Evolutionary conservation across 2,888 invertebrate genomes (phyloP).

Genomic region (Venustoraphidia nigricollis): DNA sequence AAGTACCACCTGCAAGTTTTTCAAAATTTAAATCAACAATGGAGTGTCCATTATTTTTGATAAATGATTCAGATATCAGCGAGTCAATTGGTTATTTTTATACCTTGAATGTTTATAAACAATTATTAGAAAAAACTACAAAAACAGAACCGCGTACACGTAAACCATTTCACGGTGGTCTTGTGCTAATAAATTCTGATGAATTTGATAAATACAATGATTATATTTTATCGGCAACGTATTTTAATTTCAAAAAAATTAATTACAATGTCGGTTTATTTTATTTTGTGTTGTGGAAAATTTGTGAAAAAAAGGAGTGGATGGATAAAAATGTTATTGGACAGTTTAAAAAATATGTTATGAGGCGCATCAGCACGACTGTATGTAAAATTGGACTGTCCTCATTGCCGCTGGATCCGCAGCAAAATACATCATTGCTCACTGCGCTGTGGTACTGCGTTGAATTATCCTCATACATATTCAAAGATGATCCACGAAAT

Average conservation of each 20-base stretch:
- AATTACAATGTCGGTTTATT: constrained; percentile 20
- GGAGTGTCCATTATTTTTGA: too few relatives aligned
- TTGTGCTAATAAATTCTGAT: constrained; percentile 15
- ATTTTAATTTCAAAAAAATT: constrained; percentile 20
- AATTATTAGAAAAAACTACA: constrained; percentile 14
- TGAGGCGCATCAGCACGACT: constrained; percentile 18
- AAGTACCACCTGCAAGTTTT: too few relatives aligned
- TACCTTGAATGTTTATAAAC: constrained; percentile 21
- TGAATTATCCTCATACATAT: too few relatives aligned
- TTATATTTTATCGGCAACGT: constrained; percentile 21
- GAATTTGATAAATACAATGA: constrained; percentile 23
- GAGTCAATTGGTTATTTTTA: constrained; percentile 23
- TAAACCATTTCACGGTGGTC: constrained; percentile 19
- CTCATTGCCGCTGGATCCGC: too few relatives aligned
- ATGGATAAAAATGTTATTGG: constrained; percentile 22
- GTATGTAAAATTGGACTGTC: neutral
- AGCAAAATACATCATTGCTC: too few relatives aligned
- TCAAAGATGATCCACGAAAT: too few relatives aligned
- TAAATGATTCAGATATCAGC: constrained; percentile 17
- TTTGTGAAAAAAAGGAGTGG: constrained; percentile 22
- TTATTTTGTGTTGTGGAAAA: constrained; percentile 22
- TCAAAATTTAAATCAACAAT: too few relatives aligned
- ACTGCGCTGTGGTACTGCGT: too few relatives aligned
- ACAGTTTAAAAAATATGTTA: constrained; percentile 19
- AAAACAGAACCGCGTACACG: constrained; percentile 21